Evolutionary conservation across 2,113 vertebrate genomes (phyloP).

Genomic region (Phoenicopterus ruber): DNA sequence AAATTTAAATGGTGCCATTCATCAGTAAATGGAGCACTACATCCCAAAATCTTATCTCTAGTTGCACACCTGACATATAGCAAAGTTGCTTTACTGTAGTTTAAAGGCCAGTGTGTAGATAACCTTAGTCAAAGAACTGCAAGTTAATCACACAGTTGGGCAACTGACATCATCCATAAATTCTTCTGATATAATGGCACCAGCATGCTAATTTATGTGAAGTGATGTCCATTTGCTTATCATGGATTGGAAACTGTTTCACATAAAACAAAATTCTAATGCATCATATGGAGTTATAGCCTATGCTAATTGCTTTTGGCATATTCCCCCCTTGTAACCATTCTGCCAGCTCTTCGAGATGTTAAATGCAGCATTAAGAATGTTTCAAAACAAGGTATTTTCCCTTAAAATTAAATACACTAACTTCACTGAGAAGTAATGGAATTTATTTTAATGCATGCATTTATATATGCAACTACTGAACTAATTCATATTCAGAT

Average conservation of each 20-base stretch:
- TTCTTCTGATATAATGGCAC: constrained; percentile 25
- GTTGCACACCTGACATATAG: constrained; percentile 34
- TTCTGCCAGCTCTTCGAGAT: background rate
- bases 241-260: constrained; percentile 28
- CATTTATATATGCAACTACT: background rate
- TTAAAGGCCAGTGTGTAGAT: constrained; percentile 36
- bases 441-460: background rate
- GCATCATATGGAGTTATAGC: constrained; percentile 4
- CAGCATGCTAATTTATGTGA: constrained; percentile 39
- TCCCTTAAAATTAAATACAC: background rate
- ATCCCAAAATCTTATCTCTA: constrained; percentile 44
- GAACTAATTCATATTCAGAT: background rate
- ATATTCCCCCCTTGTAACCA: background rate
- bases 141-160: constrained; percentile 50
- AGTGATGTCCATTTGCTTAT: constrained; percentile 54
- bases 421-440: background rate
- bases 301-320: constrained; percentile 39
- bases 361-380: background rate
- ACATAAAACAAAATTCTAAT: constrained; percentile 53
- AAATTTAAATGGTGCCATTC: constrained; percentile 29
- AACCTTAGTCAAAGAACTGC: constrained; percentile 33
- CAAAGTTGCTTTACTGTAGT: constrained; percentile 12
- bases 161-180: constrained; percentile 54
- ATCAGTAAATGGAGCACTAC: constrained; percentile 1
- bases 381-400: background rate